A percentile compares a stretch with the other conserved stretches of the same genome.
Evolutionary conservation across 1,140 invertebrate species (phyloP).

Genomic region (Trichoplusia ni): DNA sequence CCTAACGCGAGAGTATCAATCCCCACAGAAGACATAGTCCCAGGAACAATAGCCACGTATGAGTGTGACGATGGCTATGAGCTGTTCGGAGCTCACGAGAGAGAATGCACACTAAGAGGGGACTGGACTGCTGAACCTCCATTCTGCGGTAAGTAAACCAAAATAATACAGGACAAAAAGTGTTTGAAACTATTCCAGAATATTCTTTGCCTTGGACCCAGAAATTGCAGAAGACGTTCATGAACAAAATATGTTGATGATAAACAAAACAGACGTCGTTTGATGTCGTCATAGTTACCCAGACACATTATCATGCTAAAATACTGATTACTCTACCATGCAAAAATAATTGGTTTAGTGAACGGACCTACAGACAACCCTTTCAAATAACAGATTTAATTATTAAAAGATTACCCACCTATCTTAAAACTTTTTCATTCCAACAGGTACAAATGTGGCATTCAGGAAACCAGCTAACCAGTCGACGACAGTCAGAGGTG

Average conservation of each 20-base stretch:
- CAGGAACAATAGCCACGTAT: conserved; percentile 87
- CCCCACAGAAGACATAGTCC: conserved; percentile 68
- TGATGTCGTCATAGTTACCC: too few species aligned
- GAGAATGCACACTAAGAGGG: conserved; percentile 86
- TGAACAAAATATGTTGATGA: too few species aligned
- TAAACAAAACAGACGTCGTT: too few species aligned
- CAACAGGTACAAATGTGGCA: conserved; percentile 91
- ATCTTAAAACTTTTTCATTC: conserved; percentile 19
- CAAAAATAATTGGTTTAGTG: too few species aligned
- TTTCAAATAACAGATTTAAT: conserved; percentile 8
- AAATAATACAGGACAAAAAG: too few species aligned
- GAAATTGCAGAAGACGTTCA: too few species aligned
- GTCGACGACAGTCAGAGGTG: conserved; percentile 92
- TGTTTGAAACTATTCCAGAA: too few species aligned
- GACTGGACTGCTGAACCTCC: conserved; percentile 91
- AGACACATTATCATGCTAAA: too few species aligned
- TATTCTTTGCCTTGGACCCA: too few species aligned
- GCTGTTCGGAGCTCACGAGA: conserved; percentile 83
- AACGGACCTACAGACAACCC: too few species aligned
- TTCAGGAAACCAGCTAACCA: conserved; percentile 94
- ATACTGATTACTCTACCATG: too few species aligned
- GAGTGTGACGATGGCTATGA: conserved; percentile 93
- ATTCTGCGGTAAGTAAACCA: conserved; percentile 92
- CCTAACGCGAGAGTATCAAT: conserved; percentile 88
- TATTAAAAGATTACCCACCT: too few species aligned